A percentile compares a stretch with the other conserved stretches of the same genome.
Evolutionary conservation across 2,888 invertebrate genomes (phyloP).

Genomic region (Lepidocyrtinus sp.): DNA sequence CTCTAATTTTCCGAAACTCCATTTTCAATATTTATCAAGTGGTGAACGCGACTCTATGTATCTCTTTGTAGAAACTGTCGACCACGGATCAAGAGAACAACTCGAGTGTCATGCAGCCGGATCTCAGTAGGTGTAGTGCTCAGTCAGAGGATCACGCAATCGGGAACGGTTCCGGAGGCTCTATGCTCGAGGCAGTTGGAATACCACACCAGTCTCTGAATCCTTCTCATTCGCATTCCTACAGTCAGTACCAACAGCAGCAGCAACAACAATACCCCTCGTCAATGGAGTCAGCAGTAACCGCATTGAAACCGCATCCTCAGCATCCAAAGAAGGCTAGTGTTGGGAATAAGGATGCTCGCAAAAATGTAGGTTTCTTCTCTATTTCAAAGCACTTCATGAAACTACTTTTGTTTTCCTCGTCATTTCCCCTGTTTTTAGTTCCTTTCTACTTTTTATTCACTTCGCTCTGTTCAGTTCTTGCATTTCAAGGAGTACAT

Average conservation of each 20-base stretch:
- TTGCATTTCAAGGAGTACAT: too few species aligned
- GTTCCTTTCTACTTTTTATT: too few species aligned
- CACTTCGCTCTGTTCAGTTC: too few species aligned
- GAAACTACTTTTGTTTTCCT: too few species aligned
- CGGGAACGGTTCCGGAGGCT: conserved; percentile 34
- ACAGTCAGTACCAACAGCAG: conserved; percentile 25
- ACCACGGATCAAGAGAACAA: conserved; percentile 54
- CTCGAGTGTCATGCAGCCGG: conserved; percentile 46
- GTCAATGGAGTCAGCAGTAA: conserved; percentile 16
- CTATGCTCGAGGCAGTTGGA: conserved; percentile 20
- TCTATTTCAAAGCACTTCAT: too few species aligned
- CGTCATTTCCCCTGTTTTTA: too few species aligned
- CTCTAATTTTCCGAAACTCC: neutral
- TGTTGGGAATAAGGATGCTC: conserved; percentile 31
- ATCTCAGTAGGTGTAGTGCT: conserved; percentile 60
- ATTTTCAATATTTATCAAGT: neutral
- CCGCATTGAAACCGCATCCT: conserved; percentile 49
- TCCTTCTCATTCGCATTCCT: conserved; percentile 49
- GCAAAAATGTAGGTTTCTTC: conserved; percentile 49
- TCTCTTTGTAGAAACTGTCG: conserved; percentile 44
- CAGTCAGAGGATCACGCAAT: conserved; percentile 45
- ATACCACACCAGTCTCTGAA: conserved; percentile 32
- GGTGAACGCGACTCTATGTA: conserved; percentile 16
- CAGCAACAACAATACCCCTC: conserved; percentile 32
- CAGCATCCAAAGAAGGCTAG: conserved; percentile 47